Evolutionary conservation across 1,140 invertebrate species (phyloP), one percentile per base, ranked within the genome.

Genomic region (Potamilus streckersoni): DNA sequence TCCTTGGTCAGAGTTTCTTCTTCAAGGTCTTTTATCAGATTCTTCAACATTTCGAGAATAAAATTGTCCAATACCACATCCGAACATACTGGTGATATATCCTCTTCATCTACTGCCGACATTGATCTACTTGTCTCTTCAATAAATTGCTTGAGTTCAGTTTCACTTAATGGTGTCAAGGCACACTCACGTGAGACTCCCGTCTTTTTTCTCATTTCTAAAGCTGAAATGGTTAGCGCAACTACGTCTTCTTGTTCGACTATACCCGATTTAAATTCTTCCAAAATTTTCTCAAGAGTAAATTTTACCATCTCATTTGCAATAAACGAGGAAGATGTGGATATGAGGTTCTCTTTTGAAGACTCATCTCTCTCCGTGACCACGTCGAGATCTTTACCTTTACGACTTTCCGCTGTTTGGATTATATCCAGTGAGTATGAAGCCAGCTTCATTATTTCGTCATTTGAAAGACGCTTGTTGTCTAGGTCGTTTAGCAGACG

Each of bases 401-500:
- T 5, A 49, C 56, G 69, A 58, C 20, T 38, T 55, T 66, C 71
- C 19, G 67, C 20, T 55, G 71, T 61, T 56, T 70, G 65, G 56
- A 78, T 65, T 12, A 74, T 70, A 14, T 74, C 71, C 68, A 80
- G 64, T 17, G 64, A 77, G 23, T 74, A 77, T 14, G 69, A 58
- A 8, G 74, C 65, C 20, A 80, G 75, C 64, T 68, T 80, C 68
- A 74, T 61, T 1, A 80, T 71, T 19, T 80, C 79, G 3, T 73
- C 71, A 23, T 68, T 66, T 23, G 64, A 71, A 16, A 80, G 61
- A 13, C 69, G 61, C 1, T 69, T 59, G 58, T 66, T 68, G 61
- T 74, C 78, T 19, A 80, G 64, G 56, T 80, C 79, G 55, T 80
- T 69, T 5, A 80, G 68, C 12, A 80, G 60, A 20, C 75, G n/a